These are phyloP conservation scores for Bufo gargarizans DNA, from an alignment of 2,113 vertebrate species.

Conservation along the genomic window DNA sequence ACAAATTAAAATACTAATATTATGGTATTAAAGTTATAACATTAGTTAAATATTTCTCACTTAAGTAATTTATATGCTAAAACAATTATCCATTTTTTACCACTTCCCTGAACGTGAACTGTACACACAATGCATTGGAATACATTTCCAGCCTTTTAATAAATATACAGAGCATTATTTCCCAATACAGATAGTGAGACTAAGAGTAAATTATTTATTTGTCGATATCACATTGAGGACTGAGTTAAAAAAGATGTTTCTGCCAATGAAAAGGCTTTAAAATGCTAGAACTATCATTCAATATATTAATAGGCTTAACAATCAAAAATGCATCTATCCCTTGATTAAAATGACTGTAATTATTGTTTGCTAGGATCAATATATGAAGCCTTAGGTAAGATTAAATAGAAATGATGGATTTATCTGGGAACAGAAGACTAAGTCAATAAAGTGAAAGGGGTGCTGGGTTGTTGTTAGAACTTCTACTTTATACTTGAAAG, in stretches of 20 bases:
- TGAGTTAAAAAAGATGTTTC: not conserved
- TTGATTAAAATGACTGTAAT: conserved; percentile 53
- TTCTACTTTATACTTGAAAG: not conserved
- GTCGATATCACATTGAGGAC: conserved; percentile 18
- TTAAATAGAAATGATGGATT: conserved; percentile 53
- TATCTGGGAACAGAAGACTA: conserved; percentile 42
- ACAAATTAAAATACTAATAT: not conserved
- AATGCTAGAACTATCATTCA: conserved; percentile 16
- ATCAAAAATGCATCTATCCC: conserved; percentile 22
- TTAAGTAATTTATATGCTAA: not conserved
- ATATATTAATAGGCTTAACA: conserved; percentile 31
- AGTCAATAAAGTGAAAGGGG: not conserved
- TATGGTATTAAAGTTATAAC: not conserved
- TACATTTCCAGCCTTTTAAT: not conserved
- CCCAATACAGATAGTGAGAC: not conserved
- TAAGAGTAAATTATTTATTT: conserved; percentile 16
- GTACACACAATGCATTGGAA: not conserved
- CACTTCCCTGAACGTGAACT: not conserved
- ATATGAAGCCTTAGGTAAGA: conserved; percentile 41
- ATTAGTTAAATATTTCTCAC: not conserved
- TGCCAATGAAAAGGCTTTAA: conserved; percentile 32
- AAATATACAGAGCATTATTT: conserved; percentile 16
- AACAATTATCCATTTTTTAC: not conserved
- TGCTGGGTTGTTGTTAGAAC: not conserved
- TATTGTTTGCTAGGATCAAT: conserved; percentile 47